Evolutionary conservation across 2,113 vertebrate species (phyloP), one percentile per base, ranked within the genome.

Genomic region (Arizona elegans): DNA sequence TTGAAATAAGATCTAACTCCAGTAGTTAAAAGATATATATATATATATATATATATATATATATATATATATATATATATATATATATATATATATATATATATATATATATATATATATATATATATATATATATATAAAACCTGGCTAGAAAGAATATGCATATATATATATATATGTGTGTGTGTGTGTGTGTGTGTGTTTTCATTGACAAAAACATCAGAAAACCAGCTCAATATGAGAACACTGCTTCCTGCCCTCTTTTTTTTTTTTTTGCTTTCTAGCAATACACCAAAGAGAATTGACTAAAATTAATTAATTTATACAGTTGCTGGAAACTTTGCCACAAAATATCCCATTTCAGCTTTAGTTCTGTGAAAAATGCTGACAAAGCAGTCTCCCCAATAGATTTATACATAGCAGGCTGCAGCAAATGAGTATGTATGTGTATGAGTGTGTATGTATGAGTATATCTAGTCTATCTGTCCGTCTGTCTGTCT

Each of bases 21-120:
- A 38, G 15, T 38, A 81, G 6, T 38, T 81, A 81, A 81, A 81
- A 86, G 95, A 89, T 93, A 94, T 96, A 95, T 94, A 95, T 96
- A 95, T 94, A 95, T 93, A 50, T 8, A 17, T 26, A 19, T 55
- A n/a, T n/a, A n/a, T n/a, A n/a, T n/a, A n/a, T n/a, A n/a, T n/a
- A 38, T 38, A 38, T 38, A 38, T 38, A 1, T 38, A 1, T 38
- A 1, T 38, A 1, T 38, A 38, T 38, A 38, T 38, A 38, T 38
- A 1, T 38, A 1, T 38, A 1, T 38, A 1, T 38, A 38, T 38
- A 38, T 38, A 38, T 38, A 1, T 38, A 1, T 38, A 1, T 38
- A 1, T 38, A 38, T 38, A 38, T 38, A 38, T 38, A 1, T 38
- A 1, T 38, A 1, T 38, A 1, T 38, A 38, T 38, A 38, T 38